Conservation (phyloP, 2,888 invertebrate species). For the Campaea margaritaria region DNA sequence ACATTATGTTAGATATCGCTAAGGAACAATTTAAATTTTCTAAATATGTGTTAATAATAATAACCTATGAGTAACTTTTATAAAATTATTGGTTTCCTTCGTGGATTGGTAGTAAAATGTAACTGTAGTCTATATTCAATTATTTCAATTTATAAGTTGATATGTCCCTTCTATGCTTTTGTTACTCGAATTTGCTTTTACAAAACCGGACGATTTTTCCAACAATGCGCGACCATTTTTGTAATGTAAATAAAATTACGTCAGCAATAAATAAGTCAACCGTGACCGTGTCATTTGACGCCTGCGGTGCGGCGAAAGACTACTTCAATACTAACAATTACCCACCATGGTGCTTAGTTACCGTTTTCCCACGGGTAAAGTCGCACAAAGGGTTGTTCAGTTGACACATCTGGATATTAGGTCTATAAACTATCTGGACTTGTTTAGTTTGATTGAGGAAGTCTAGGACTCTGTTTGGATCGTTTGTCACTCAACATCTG, state of each 20-base stretch:
- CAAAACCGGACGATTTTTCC: slow-evolving; percentile 1
- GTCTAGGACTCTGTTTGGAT: too few relatives aligned
- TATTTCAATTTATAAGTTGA: background rate
- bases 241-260: slow-evolving; percentile 35
- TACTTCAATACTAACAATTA: slow-evolving; percentile 62
- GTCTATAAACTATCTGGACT: background rate
- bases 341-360: slow-evolving; percentile 57
- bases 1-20: too few relatives aligned
- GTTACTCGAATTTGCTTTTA: background rate
- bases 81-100: too few relatives aligned
- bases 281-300: slow-evolving; percentile 71
- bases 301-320: slow-evolving; percentile 60
- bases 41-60: too few relatives aligned
- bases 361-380: slow-evolving; percentile 65
- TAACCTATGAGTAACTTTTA: too few relatives aligned
- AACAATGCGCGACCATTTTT: slow-evolving; percentile 32
- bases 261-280: slow-evolving; percentile 48
- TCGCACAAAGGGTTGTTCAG: slow-evolving; percentile 6
- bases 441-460: too few relatives aligned
- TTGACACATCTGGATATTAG: slow-evolving; percentile 12
- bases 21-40: too few relatives aligned
- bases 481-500: background rate
- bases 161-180: background rate
- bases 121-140: too few relatives aligned
- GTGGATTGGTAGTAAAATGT: too few relatives aligned